Evolutionary conservation across 2,888 invertebrate species (phyloP), one percentile per base, ranked within the genome.

Genomic region (Tipula lateralis): DNA sequence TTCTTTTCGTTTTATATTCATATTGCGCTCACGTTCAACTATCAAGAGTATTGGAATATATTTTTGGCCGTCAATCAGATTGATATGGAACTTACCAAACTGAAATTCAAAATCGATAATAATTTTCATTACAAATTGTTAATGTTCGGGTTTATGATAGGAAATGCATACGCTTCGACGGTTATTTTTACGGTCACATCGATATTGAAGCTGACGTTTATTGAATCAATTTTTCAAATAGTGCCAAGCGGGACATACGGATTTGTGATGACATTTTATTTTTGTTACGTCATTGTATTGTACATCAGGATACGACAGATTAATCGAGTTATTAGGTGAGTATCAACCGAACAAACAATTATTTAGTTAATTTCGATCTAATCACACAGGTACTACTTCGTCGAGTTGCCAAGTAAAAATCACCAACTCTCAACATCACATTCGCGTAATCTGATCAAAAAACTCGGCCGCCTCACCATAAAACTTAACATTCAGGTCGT

Each of bases 51-150:
- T 82, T 82, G 82, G 82, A 13, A 82, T 6, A 32, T 82, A 30
- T 82, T 30, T 32, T 30, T 30, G 32, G 9, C n/a, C 16, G 6
- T 82, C 29, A 9, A 82, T 82, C n/a, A 30, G 4, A 82, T 82
- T n/a, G 82, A 82, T n/a, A 30, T 29, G 32, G 30, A 82, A 13
- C n/a, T 82, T 0, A 13, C 7, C 9, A 82, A 82, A 9, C 6
- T 82, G 12, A 82, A 82, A 2, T 32, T 82, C 16, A 6, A 29
- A 16, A 16, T 30, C 16, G 5, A 82, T 30, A 16, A 30, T 29
- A 82, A 82, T 82, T 82, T 82, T 0, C 82, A 82, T 82, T 82
- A 30, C 32, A 82, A 82, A 16, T 82, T 30, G 82, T 6, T 82
- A n/a, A 1, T 82, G 82, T 29, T n/a, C n/a, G 82, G 82, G 0